phyloP scores from a whole-genome alignment of 2,113 vertebrate genomes.

The Oceanodroma tethys region DNA sequence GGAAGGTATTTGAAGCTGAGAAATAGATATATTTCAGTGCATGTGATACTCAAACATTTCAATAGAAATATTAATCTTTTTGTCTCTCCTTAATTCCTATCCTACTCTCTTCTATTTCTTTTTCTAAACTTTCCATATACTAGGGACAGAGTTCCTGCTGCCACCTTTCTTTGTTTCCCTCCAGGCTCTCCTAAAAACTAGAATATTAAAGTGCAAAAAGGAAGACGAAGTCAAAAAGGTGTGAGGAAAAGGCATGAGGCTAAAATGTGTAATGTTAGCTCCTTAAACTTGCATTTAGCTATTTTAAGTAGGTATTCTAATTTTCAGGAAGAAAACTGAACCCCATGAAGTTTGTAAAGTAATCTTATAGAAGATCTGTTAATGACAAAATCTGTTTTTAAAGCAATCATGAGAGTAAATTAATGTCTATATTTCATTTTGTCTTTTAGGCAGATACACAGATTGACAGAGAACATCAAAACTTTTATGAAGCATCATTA shows the following conservation, averaged over 20 bases:
- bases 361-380: not conserved
- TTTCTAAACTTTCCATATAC: not conserved
- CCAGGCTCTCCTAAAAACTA: not conserved
- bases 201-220: not conserved
- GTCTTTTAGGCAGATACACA: conserved; percentile 86
- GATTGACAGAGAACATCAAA: conserved; percentile 92
- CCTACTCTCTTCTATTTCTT: not conserved
- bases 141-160: not conserved
- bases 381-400: not conserved
- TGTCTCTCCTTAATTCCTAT: not conserved
- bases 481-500: conserved; percentile 94
- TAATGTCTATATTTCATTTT: conserved; percentile 38
- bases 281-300: not conserved
- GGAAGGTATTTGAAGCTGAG: not conserved
- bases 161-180: not conserved
- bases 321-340: not conserved
- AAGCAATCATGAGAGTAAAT: not conserved
- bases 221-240: not conserved
- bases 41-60: not conserved
- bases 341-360: not conserved
- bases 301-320: not conserved
- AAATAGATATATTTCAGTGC: not conserved
- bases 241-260: not conserved
- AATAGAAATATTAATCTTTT: not conserved
- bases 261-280: not conserved